Evolutionary conservation across 2,888 invertebrate genomes (phyloP).

Genomic region (Rhabditoides inermis): DNA sequence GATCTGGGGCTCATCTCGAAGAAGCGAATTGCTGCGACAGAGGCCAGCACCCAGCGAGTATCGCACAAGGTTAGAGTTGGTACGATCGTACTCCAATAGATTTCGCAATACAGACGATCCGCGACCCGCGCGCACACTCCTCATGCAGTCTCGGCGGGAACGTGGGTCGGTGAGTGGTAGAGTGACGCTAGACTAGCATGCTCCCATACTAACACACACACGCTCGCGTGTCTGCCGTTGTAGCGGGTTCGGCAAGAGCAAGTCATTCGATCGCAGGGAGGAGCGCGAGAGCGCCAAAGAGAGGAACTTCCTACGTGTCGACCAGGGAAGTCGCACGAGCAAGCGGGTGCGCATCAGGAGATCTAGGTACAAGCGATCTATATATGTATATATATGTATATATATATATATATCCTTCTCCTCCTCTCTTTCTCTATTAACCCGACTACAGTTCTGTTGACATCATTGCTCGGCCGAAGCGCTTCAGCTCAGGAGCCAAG

Average conservation of each 20-base stretch:
- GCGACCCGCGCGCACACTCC: conserved; percentile 37
- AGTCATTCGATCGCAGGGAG: conserved; percentile 43
- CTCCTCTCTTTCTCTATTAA: neutral
- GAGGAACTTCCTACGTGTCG: conserved; percentile 44
- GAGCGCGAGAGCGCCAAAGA: conserved; percentile 28
- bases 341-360: conserved; percentile 46
- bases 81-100: too few species aligned
- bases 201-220: neutral
- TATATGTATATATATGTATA: too few species aligned
- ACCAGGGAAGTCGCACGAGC: conserved; percentile 42
- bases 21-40: conserved; percentile 15
- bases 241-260: conserved; percentile 43
- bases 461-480: conserved; percentile 46
- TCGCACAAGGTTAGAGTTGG: too few species aligned
- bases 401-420: too few species aligned
- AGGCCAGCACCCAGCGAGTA: neutral
- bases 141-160: conserved; percentile 38
- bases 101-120: too few species aligned
- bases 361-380: conserved; percentile 26
- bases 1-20: conserved; percentile 42
- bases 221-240: neutral
- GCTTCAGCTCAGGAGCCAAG: conserved; percentile 49
- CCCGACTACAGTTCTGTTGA: conserved; percentile 43
- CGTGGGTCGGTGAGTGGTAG: conserved; percentile 5
- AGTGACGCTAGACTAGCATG: neutral